A percentile compares a stretch with the other conserved stretches of the same genome.
Conservation (phyloP, 2,113 vertebrate species). For the Buteo buteo region DNA sequence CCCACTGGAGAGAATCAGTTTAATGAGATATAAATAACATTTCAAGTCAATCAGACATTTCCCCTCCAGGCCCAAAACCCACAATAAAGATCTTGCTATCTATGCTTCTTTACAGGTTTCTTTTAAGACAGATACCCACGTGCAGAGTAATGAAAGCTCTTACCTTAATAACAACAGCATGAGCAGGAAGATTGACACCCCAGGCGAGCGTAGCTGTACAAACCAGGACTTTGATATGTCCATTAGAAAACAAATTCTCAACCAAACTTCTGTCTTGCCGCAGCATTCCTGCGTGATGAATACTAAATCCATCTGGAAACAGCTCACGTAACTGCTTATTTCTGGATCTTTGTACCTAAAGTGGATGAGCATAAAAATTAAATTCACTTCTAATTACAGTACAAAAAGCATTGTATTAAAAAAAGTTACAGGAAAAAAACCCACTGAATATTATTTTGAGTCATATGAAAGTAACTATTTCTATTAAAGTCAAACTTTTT, state of each 20-base stretch:
- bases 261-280: conserved; percentile 91
- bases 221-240: conserved; percentile 91
- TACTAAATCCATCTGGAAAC: conserved; percentile 95
- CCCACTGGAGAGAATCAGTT: conserved; percentile 64
- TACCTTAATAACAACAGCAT: conserved; percentile 99
- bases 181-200: conserved; percentile 99
- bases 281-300: conserved; percentile 97
- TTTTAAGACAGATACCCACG: conserved; percentile 28
- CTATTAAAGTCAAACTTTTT: neutral
- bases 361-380: neutral
- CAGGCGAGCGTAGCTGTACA: conserved; percentile 96
- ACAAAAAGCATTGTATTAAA: neutral
- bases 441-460: neutral
- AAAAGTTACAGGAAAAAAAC: neutral
- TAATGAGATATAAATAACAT: conserved; percentile 66
- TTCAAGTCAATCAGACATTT: conserved; percentile 55
- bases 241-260: conserved; percentile 92
- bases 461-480: neutral
- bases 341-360: conserved; percentile 91
- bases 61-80: neutral
- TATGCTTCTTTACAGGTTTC: conserved; percentile 7
- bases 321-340: conserved; percentile 97
- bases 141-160: conserved; percentile 27
- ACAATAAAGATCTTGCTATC: conserved; percentile 27
- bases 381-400: neutral